phyloP scores from a whole-genome alignment of 2,113 vertebrate species.

The Corvus cornix region DNA sequence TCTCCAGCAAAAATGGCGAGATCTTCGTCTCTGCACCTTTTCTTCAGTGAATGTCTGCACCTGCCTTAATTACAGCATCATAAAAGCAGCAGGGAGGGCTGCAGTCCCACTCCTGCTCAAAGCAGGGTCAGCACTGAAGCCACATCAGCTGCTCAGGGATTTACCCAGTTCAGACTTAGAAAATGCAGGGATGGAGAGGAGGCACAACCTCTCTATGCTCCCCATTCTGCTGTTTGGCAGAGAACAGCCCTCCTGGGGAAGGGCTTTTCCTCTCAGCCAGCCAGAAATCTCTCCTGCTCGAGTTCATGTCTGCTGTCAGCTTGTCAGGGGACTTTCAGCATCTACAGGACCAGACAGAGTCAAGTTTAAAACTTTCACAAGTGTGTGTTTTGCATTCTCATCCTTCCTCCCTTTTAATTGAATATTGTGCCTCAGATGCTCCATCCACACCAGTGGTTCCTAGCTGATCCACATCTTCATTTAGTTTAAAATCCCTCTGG shows the following conservation, averaged over 20 bases:
- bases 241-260: no score
- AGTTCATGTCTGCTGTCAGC: background rate
- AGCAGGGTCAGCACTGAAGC: background rate
- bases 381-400: background rate
- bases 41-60: background rate
- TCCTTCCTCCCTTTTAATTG: background rate
- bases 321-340: fast-evolving
- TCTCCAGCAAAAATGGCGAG: background rate
- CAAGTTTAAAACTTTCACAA: background rate
- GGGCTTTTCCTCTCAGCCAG: background rate
- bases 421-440: background rate
- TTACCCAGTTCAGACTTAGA: background rate
- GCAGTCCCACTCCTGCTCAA: background rate
- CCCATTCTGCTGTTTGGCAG: no score
- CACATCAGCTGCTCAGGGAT: background rate
- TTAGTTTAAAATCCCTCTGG: background rate
- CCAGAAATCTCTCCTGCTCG: background rate
- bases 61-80: background rate
- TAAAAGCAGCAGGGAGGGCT: background rate
- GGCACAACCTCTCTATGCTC: background rate
- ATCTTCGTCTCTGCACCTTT: background rate
- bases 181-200: background rate
- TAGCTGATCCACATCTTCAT: background rate
- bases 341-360: fast-evolving
- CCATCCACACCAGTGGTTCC: background rate